phyloP scores from a whole-genome alignment of 2,888 invertebrate species.

The Hydrotaea cyrtoneurina region DNA sequence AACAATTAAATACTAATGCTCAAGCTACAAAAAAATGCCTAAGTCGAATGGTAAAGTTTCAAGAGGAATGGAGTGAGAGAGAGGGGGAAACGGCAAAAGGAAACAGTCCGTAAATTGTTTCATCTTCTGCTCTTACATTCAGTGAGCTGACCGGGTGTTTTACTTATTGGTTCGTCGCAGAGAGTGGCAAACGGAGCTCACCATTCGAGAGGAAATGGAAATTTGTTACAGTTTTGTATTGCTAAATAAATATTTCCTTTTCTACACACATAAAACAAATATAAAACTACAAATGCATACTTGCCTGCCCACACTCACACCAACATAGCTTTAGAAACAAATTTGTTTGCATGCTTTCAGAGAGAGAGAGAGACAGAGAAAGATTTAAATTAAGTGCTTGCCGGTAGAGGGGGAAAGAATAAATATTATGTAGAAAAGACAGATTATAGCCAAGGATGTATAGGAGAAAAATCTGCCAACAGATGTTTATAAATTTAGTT shows the following conservation, averaged over 20 bases:
- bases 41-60: not conserved
- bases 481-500: too few species aligned
- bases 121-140: not conserved
- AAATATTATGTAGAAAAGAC: too few species aligned
- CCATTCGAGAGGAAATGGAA: not conserved
- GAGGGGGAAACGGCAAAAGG: too few species aligned
- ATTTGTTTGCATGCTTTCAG: not conserved
- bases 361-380: too few species aligned
- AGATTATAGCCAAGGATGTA: too few species aligned
- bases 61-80: too few species aligned
- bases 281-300: not conserved
- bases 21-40: not conserved
- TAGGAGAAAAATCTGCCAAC: too few species aligned
- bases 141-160: not conserved
- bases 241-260: not conserved
- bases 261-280: not conserved
- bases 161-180: not conserved
- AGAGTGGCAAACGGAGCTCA: not conserved
- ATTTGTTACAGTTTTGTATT: not conserved
- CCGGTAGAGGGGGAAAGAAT: too few species aligned
- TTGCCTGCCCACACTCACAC: not conserved
- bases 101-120: not conserved
- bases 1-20: slow-evolving; percentile 16
- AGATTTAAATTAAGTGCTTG: not conserved
- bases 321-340: not conserved